phyloP scores from a whole-genome alignment of 2,113 vertebrate genomes.

The Atrichornis clamosus region DNA sequence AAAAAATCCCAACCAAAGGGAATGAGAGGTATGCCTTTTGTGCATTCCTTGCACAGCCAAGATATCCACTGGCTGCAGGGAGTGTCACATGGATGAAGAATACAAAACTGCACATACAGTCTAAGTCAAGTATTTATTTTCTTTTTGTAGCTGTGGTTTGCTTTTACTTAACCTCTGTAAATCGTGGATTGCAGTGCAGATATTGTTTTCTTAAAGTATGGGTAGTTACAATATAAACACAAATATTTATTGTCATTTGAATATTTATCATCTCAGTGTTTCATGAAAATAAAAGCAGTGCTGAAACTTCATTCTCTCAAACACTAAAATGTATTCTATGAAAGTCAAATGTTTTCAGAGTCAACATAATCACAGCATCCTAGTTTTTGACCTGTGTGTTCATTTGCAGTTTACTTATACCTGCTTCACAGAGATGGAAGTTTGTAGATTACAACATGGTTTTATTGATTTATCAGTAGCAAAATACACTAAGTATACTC shows the following conservation, averaged over 20 bases:
- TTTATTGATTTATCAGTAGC: conserved; percentile 79
- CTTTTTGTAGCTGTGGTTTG: conserved; percentile 34
- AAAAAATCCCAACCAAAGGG: background rate
- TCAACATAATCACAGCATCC: conserved; percentile 73
- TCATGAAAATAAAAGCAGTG: conserved; percentile 34
- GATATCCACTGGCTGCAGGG: background rate
- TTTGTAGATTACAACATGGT: conserved; percentile 73
- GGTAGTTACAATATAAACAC: conserved; percentile 53
- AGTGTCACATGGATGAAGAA: conserved; percentile 5
- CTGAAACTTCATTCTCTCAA: conserved; percentile 54
- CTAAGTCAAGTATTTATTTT: conserved; percentile 42
- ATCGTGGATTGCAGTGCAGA: conserved; percentile 7
- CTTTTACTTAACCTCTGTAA: conserved; percentile 42
- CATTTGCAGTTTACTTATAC: conserved; percentile 79
- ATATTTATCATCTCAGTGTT: conserved; percentile 57
- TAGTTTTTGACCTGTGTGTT: conserved; percentile 72
- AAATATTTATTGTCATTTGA: conserved; percentile 67
- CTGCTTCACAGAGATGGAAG: conserved; percentile 72
- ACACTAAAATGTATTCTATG: conserved; percentile 62
- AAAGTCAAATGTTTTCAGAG: conserved; percentile 77
- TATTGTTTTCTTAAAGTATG: conserved; percentile 61
- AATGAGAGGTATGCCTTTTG: background rate
- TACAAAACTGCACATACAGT: background rate
- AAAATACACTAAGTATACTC: conserved; percentile 72
- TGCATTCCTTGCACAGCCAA: background rate